phyloP scores from a whole-genome alignment of 2,797 vertebrate species.

The Percopsis omiscomaycus region DNA sequence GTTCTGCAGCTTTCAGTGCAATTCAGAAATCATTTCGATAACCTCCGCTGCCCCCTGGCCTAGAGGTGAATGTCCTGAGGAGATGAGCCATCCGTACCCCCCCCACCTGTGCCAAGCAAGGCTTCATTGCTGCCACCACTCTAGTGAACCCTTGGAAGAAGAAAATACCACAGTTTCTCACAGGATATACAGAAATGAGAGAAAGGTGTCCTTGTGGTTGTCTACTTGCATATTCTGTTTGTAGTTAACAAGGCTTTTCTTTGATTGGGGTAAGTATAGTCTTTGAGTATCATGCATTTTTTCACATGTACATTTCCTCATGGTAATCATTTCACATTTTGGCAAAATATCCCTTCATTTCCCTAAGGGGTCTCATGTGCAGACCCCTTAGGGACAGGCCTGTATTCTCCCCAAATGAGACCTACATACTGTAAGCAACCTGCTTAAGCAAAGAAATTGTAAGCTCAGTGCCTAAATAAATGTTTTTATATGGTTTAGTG shows the following conservation, averaged over 20 bases:
- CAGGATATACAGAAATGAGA: neutral
- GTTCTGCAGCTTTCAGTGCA: slow-evolving; percentile 32
- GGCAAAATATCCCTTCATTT: slow-evolving; percentile 46
- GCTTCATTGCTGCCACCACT: slow-evolving; percentile 13
- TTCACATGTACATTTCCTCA: slow-evolving; percentile 42
- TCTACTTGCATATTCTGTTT: neutral
- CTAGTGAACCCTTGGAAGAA: slow-evolving; percentile 9
- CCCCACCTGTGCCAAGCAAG: slow-evolving; percentile 19
- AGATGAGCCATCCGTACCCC: neutral
- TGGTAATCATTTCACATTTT: slow-evolving; percentile 40
- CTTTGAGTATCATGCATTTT: neutral
- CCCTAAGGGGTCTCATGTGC: slow-evolving; percentile 30
- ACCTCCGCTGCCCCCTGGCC: slow-evolving; percentile 33
- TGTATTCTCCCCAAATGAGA: slow-evolving; percentile 55
- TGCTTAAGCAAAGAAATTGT: slow-evolving; percentile 67
- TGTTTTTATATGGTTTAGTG: slow-evolving; percentile 73
- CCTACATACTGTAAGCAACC: slow-evolving; percentile 57
- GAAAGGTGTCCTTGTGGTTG: slow-evolving; percentile 10
- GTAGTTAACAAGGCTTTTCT: neutral
- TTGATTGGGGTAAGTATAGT: neutral
- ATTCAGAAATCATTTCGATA: slow-evolving; percentile 23
- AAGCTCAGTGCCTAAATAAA: slow-evolving; percentile 68
- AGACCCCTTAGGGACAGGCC: slow-evolving; percentile 45
- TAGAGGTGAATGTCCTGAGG: slow-evolving; percentile 27
- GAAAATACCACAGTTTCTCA: slow-evolving; percentile 18